phyloP scores from a whole-genome alignment of 1,140 invertebrate species.

The Psix sp. region DNA sequence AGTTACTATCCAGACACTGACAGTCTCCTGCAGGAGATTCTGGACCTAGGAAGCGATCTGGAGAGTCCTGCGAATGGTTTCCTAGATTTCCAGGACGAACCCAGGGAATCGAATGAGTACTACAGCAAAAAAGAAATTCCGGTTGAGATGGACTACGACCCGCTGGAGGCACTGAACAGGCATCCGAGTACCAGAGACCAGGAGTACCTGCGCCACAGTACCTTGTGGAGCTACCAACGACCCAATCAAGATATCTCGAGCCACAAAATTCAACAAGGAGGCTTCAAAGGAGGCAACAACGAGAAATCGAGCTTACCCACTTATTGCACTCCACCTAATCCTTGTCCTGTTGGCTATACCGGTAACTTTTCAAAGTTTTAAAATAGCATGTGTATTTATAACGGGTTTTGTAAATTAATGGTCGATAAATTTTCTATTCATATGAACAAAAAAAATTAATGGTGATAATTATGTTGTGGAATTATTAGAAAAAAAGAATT shows the following conservation, averaged over 20 bases:
- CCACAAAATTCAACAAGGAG: slow-evolving; percentile 67
- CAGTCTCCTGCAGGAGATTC: slow-evolving; percentile 66
- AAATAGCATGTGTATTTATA: too few species aligned
- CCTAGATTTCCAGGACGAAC: slow-evolving; percentile 81
- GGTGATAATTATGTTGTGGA: too few species aligned
- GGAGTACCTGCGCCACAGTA: slow-evolving; percentile 92
- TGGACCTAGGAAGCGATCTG: slow-evolving; percentile 83
- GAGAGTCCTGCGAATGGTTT: slow-evolving; percentile 80
- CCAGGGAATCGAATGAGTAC: slow-evolving; percentile 76
- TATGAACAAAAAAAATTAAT: too few species aligned
- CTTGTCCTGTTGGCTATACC: slow-evolving; percentile 93
- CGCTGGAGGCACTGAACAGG: slow-evolving; percentile 79
- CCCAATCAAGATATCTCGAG: slow-evolving; percentile 83
- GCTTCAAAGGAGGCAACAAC: slow-evolving; percentile 82
- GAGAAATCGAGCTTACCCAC: slow-evolving; percentile 95
- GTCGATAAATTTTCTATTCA: too few species aligned
- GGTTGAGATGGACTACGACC: slow-evolving; percentile 80
- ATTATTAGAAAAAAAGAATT: not conserved
- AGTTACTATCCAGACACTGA: slow-evolving; percentile 12
- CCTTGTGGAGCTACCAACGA: slow-evolving; percentile 90
- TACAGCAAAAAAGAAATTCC: slow-evolving; percentile 78
- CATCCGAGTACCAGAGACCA: slow-evolving; percentile 89
- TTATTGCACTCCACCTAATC: slow-evolving; percentile 99
- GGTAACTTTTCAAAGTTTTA: slow-evolving; percentile 73
- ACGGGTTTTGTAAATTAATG: too few species aligned